Conservation (phyloP, 2,113 vertebrate species). For the Danionella cerebrum region DNA sequence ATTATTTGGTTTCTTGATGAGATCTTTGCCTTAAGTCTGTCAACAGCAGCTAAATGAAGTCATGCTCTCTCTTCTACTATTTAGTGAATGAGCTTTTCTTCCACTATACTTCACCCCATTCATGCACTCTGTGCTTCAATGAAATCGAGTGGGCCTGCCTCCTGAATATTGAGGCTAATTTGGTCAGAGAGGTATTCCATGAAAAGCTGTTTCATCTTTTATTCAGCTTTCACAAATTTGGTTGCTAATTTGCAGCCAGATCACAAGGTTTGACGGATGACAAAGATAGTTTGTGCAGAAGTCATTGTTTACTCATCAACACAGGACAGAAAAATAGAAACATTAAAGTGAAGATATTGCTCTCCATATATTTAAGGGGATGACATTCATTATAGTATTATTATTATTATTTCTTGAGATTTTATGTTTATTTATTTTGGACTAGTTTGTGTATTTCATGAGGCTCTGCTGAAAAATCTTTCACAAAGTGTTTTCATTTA, state of each 20-base stretch:
- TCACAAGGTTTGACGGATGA: too few relatives aligned
- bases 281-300: too few relatives aligned
- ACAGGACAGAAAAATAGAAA: too few relatives aligned
- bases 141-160: conserved; percentile 3
- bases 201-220: conserved; percentile 9
- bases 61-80: background rate
- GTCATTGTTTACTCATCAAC: too few relatives aligned
- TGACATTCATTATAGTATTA: too few relatives aligned
- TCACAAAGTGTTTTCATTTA: too few relatives aligned
- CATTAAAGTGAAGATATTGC: too few relatives aligned
- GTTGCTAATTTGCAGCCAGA: conserved; percentile 2
- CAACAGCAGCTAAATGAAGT: background rate
- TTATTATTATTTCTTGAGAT: too few relatives aligned
- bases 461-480: too few relatives aligned
- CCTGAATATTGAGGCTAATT: background rate
- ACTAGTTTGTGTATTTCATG: too few relatives aligned
- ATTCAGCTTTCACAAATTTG: background rate
- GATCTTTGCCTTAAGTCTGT: background rate
- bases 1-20: background rate
- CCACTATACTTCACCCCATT: background rate
- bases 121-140: background rate
- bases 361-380: too few relatives aligned
- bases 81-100: conserved; percentile 13
- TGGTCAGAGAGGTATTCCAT: conserved; percentile 14
- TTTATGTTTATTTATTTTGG: too few relatives aligned